Evolutionary conservation across 2,113 vertebrate species (phyloP), one percentile per base, ranked within the genome.

Genomic region (Podarcis muralis): DNA sequence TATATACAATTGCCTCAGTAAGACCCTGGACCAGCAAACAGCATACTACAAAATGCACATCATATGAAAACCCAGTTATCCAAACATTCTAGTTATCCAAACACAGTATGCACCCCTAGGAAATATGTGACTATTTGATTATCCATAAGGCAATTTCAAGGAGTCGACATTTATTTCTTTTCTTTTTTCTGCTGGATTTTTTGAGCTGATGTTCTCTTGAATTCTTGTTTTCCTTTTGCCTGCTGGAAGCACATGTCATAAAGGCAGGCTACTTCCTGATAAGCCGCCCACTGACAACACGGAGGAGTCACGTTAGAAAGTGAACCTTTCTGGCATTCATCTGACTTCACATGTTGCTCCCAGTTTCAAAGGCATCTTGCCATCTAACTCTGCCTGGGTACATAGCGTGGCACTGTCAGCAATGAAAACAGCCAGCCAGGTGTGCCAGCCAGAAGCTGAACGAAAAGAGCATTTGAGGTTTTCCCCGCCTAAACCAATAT

Each of bases 401-500:
- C 83, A 82, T 62, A 89, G 78, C 32, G 86, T 40, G 84, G 75
- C 86, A 59, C 0, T 6, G 91, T 89, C 85, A 84, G 86, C 72
- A 88, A 92, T 83, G 85, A 43, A 86, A 92, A 82, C 82, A 92
- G 92, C 84, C 77, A 87, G 72, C 59, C 93, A 92, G 92, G 91
- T 88, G 89, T 6, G 15, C 18, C 66, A 77, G 82, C 94, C 94
- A 94, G 78, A 89, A 94, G 84, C 0, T 86, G 93, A 35, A 93
- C 82, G 84, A 90, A 90, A 94, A 95, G 84, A 87, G 62, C 48
- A 65, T 82, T 91, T 93, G 90, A 92, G 93, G 91, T 90, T 93
- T 92, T 91, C 88, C 30, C 90, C 89, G 89, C 85, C 93, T 82
- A 95, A 96, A 95, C 90, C 94, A 95, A 88, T 95, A 94, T 95